These are phyloP conservation scores for Rutilus rutilus DNA, from an alignment of 2,113 vertebrate genomes.

Conservation along the genomic window DNA sequence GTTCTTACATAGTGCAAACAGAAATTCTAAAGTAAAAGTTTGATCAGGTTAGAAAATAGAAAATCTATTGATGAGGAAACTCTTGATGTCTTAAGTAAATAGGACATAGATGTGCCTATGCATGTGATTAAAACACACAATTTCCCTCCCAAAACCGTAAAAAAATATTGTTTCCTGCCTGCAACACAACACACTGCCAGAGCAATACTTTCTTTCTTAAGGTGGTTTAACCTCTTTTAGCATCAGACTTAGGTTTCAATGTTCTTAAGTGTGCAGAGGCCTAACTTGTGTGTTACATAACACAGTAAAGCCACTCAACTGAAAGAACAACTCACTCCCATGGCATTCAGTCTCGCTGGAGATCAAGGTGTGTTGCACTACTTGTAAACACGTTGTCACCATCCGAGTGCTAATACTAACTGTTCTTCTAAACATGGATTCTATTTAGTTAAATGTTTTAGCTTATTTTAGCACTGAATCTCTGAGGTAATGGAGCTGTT, in stretches of 20 bases:
- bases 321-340: conserved; percentile 28
- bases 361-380: neutral
- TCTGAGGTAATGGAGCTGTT: neutral
- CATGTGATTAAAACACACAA: neutral
- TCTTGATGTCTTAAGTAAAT: neutral
- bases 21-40: neutral
- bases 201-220: neutral
- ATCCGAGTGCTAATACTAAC: neutral
- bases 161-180: neutral
- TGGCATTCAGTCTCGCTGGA: neutral
- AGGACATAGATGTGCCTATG: neutral
- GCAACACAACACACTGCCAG: neutral
- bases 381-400: neutral
- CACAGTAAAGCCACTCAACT: conserved; percentile 24
- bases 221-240: neutral
- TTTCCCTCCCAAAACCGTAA: neutral
- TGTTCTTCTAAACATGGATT: neutral
- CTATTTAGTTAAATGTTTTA: neutral
- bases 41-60: neutral
- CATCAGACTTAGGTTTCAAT: neutral
- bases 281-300: neutral
- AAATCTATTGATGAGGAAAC: neutral
- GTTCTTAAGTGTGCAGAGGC: neutral
- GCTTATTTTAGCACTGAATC: neutral
- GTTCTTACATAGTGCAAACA: neutral